Percentiles rank a stretch among this genome's conserved stretches.
Evolutionary conservation across 2,113 vertebrate species (phyloP).

Genomic region (Mesocricetus auratus): DNA sequence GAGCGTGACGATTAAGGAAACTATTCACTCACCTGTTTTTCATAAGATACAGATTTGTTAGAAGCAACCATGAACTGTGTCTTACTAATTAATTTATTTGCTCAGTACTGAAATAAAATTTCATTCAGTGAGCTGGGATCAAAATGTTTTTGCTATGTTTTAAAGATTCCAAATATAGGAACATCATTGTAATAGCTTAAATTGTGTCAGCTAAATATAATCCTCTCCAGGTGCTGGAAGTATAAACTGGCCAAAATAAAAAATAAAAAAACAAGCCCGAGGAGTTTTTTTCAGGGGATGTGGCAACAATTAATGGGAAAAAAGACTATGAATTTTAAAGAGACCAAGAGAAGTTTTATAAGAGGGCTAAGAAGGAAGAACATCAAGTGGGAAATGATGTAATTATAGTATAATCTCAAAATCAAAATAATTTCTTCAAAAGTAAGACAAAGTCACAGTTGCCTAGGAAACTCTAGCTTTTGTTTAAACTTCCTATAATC

Average conservation of each 20-base stretch:
- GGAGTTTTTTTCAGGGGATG: not conserved
- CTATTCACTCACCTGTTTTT: not conserved
- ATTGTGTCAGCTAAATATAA: not conserved
- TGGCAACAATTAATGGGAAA: not conserved
- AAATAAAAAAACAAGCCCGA: no score
- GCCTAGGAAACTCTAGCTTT: not conserved
- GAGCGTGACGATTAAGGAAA: not conserved
- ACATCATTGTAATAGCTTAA: not conserved
- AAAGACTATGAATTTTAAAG: not conserved
- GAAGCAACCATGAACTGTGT: not conserved
- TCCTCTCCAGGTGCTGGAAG: not conserved
- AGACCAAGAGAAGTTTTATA: not conserved
- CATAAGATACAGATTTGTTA: not conserved
- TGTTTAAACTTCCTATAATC: not conserved
- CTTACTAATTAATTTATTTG: slow-evolving; percentile 50
- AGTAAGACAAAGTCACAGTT: not conserved
- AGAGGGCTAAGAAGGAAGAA: not conserved
- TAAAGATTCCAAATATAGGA: not conserved
- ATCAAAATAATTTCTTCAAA: not conserved
- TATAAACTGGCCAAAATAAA: not conserved
- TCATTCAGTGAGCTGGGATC: not conserved
- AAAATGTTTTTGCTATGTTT: not conserved
- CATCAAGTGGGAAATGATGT: not conserved
- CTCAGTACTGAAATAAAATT: not conserved
- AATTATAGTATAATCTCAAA: not conserved